Percentiles rank a stretch among this genome's conserved stretches.
phyloP scores from a whole-genome alignment of 1,140 invertebrate genomes.

The Musca vetustissima region DNA sequence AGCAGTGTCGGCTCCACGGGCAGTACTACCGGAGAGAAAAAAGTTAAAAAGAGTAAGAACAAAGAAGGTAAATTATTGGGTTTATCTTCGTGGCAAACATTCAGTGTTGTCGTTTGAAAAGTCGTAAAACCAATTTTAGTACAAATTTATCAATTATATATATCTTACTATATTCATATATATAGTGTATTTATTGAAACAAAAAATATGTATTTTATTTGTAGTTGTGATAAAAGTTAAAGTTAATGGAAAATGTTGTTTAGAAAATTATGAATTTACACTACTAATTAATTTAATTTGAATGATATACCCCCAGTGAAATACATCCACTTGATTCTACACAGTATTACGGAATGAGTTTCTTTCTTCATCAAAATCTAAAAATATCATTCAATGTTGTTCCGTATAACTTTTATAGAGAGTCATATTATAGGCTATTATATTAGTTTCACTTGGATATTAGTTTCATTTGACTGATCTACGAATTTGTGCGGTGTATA shows the following conservation, averaged over 20 bases:
- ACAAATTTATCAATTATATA: neutral
- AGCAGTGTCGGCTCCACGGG: slow-evolving; percentile 32
- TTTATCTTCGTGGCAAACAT: slow-evolving; percentile 46
- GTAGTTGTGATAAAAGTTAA: neutral
- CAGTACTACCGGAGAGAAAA: slow-evolving; percentile 52
- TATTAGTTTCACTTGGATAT: no score
- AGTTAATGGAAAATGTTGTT: neutral
- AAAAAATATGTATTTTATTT: slow-evolving; percentile 12
- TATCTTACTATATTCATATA: neutral
- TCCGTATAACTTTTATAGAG: no score
- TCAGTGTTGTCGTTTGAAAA: slow-evolving; percentile 36
- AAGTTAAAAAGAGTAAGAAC: slow-evolving; percentile 56
- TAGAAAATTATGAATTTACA: no score
- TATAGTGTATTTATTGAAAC: neutral
- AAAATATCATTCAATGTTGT: no score
- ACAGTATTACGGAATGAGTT: no score
- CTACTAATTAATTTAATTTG: no score
- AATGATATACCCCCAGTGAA: no score
- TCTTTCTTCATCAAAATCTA: no score
- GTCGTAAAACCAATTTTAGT: slow-evolving; percentile 39
- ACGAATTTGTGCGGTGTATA: no score
- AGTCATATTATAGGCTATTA: no score
- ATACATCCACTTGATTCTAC: no score
- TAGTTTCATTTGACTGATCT: no score
- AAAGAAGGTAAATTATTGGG: slow-evolving; percentile 55